phyloP scores from a whole-genome alignment of 2,113 vertebrate genomes.

The Cranoglanis bouderius region DNA sequence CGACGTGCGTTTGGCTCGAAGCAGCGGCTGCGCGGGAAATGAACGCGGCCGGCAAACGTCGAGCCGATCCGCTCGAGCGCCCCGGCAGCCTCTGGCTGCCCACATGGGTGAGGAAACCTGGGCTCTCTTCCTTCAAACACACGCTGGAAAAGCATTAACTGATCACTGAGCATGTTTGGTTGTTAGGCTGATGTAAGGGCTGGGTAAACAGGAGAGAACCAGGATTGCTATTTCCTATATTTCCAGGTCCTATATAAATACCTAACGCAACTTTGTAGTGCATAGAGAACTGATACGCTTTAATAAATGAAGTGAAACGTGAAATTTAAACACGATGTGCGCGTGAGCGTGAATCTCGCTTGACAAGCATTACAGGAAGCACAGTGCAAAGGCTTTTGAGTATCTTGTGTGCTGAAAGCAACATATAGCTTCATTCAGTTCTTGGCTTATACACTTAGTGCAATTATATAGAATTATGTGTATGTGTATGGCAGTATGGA shows the following conservation, averaged over 20 bases:
- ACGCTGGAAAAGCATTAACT: background rate
- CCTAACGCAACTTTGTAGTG: background rate
- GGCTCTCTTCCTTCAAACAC: slow-evolving; percentile 1
- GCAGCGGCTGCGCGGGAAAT: slow-evolving; percentile 80
- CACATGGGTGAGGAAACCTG: slow-evolving; percentile 80
- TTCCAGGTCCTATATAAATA: background rate
- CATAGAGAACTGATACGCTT: too few species aligned
- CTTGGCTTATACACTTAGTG: background rate
- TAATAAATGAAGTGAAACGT: background rate
- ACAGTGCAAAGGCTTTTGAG: background rate
- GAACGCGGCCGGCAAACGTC: slow-evolving; percentile 81
- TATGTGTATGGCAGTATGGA: background rate
- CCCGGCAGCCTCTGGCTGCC: slow-evolving; percentile 81
- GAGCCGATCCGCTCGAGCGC: slow-evolving; percentile 78
- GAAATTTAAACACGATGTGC: background rate
- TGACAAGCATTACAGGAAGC: background rate
- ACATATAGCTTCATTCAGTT: too few species aligned
- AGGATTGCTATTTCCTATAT: too few species aligned
- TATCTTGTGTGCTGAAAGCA: background rate
- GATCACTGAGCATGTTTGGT: too few species aligned
- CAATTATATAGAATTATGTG: background rate
- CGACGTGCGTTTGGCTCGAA: slow-evolving; percentile 65
- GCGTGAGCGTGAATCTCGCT: background rate
- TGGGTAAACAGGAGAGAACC: background rate
- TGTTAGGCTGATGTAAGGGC: background rate